Percentiles rank a stretch among this genome's conserved stretches.
phyloP scores from a whole-genome alignment of 1,140 invertebrate species.

The Ganaspis sp. region DNA sequence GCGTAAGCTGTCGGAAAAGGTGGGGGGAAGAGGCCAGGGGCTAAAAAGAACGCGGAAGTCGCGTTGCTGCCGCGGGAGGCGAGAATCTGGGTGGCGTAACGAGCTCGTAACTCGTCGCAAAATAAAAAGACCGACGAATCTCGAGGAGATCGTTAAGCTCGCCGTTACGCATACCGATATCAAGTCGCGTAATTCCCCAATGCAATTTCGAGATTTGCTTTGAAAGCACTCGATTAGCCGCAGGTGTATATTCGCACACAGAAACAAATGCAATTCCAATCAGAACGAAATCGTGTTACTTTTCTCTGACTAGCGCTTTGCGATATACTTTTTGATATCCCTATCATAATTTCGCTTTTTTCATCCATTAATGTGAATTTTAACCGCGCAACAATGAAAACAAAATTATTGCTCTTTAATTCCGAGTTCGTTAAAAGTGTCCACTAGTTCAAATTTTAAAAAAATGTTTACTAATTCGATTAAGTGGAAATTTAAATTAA shows the following conservation, averaged over 20 bases:
- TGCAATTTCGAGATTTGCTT: conserved; percentile 5
- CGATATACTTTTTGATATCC: too few relatives aligned
- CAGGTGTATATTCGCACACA: conserved; percentile 21
- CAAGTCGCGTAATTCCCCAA: not conserved
- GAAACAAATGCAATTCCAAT: conserved; percentile 29
- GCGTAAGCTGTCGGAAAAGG: conserved; percentile 37
- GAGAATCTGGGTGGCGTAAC: conserved; percentile 51
- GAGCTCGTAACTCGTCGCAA: conserved; percentile 40
- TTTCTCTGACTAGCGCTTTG: not conserved
- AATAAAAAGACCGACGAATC: conserved; percentile 42
- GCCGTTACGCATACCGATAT: not conserved
- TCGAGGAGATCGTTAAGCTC: conserved; percentile 29
- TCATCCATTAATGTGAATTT: too few relatives aligned
- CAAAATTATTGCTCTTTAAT: too few relatives aligned
- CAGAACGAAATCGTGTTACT: not conserved
- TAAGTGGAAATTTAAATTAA: too few relatives aligned
- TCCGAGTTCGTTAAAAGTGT: too few relatives aligned
- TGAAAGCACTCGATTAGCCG: conserved; percentile 37
- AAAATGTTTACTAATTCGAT: too few relatives aligned
- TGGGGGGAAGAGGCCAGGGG: conserved; percentile 34
- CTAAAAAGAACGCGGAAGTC: conserved; percentile 45
- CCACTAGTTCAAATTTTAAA: too few relatives aligned
- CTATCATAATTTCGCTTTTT: too few relatives aligned
- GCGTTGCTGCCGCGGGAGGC: conserved; percentile 47
- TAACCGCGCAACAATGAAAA: too few relatives aligned